Percentiles rank a stretch among this genome's conserved stretches.
Conservation (phyloP, 1,140 invertebrate genomes). For the Drosophila littoralis region DNA sequence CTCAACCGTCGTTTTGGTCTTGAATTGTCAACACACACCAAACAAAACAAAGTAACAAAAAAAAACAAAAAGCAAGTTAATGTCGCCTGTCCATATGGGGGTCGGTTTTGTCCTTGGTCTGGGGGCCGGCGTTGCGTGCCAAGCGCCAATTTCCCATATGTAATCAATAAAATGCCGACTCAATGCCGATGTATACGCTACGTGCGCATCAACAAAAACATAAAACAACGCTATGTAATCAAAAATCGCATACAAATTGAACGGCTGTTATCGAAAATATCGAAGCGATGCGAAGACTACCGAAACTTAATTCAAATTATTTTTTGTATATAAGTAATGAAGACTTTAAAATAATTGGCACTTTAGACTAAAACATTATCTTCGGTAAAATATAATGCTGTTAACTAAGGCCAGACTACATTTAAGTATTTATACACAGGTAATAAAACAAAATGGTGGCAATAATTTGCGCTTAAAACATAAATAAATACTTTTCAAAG, state of each 20-base stretch:
- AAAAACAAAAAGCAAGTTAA: conserved; percentile 42
- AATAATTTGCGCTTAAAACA: too few relatives aligned
- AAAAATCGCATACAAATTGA: conserved; percentile 26
- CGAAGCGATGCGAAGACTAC: background rate
- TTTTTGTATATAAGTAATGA: too few relatives aligned
- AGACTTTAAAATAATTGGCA: too few relatives aligned
- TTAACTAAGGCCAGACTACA: too few relatives aligned
- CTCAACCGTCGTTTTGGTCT: conserved; percentile 43
- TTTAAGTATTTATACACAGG: too few relatives aligned
- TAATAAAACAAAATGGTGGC: too few relatives aligned
- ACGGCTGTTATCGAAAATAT: conserved; percentile 26
- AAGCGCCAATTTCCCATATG: conserved; percentile 46
- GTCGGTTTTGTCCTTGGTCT: conserved; percentile 67
- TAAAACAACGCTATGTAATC: conserved; percentile 27
- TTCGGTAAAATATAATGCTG: too few relatives aligned
- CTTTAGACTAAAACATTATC: too few relatives aligned
- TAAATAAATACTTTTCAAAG: too few relatives aligned
- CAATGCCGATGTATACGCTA: conserved; percentile 35
- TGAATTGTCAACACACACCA: conserved; percentile 43
- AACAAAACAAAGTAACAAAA: conserved; percentile 5
- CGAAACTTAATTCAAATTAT: background rate
- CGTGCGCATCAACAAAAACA: conserved; percentile 19
- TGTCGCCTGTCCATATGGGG: conserved; percentile 57
- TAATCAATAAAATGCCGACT: conserved; percentile 57
- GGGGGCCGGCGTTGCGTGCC: conserved; percentile 65